Base-by-base conservation (phyloP, 2,113 vertebrate species). In the Hucho hucho region DNA sequence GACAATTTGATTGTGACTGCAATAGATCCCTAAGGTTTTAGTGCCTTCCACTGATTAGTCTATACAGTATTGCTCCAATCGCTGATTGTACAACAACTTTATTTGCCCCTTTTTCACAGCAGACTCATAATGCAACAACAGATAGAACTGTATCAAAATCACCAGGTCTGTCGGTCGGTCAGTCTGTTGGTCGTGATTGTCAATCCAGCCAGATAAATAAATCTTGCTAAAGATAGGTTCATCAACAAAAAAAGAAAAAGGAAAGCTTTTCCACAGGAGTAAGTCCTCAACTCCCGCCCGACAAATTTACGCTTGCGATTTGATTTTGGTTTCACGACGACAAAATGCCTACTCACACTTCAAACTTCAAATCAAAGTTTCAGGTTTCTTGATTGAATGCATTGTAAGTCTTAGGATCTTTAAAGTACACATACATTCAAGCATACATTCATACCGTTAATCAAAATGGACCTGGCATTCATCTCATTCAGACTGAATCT, bases 1-100 rank as follows among this genome's bases (percentile, higher is more conserved):
- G 73, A 79, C 78, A 80, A 73, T 28, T 80, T 75, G 86, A 89
- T 84, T 87, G 88, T 86, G 80, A 86, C 83, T 76, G 70, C 80
- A 81, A 72, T 73, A 56, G 58, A 83, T 81, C 79, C 72, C 69
- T 76, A 77, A 80, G 79, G 71, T 70, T 49, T 72, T 63, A 2
- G 46, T 70, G 22, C 80, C 68, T 49, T 70, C 75, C 72, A 76
- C 86, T 81, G 86, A 81, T 81, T 79, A 18, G 37, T 43, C 7
- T 3, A 43, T 43, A 74, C 71, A 80, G 63, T 89, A 90, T 88
- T 89, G 87, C 89, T 87, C 71, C 37, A 26, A n/a, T 43, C 29
- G 79, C 69, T 59, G 67, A 72, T 32, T 20, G 37, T 12, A 43
- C 37, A 43, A 67, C 65, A 63, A 16, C 69, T 16, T 59, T 64